Evolutionary conservation across 2,888 invertebrate species (phyloP), one percentile per base, ranked within the genome.

Genomic region (Drosophila austrosaltans): DNA sequence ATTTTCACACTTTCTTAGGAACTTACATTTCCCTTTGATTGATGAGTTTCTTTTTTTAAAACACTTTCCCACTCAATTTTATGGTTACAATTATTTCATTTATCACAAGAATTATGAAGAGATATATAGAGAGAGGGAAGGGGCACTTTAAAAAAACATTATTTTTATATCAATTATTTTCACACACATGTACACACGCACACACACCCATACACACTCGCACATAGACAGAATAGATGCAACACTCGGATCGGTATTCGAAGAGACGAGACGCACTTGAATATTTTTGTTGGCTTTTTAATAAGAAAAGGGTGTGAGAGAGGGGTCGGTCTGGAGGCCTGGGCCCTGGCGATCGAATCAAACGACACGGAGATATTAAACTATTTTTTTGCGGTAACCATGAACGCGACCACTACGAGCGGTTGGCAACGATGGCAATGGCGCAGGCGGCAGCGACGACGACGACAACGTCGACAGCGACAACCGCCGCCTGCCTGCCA

Each of bases 361-460:
- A 90, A 91, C 89, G 92, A 91, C 91, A 87, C 91, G 90, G 86
- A 90, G 91, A 90, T 91, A 91, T 92, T 91, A 92, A 92, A 92
- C 91, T 90, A 92, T 91, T 92, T 92, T 82, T 91, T 92, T 91
- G 92, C 90, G 92, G 91, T 91, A 91, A 91, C 90, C 90, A 91
- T 90, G 90, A 91, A 92, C 91, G 91, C 92, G 91, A 92, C 91
- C 92, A 89, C 91, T 88, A 91, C 90, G 91, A 88, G 88, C 87
- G 88, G 89, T 89, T 89, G 81, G 79, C 79, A 77, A 88, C 81
- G 82, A 71, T 79, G 79, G 72, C 85, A 77, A 76, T 82, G 77
- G 68, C 79, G 74, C 77, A 76, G 76, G 48, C 77, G 76, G 81
- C 78, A 80, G 68, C 70, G 76, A 79, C 79, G 77, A 78, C 77